A percentile compares a stretch with the other conserved stretches of the same genome.
Evolutionary conservation across 2,888 invertebrate species (phyloP).

Genomic region (Tenthredo notha): DNA sequence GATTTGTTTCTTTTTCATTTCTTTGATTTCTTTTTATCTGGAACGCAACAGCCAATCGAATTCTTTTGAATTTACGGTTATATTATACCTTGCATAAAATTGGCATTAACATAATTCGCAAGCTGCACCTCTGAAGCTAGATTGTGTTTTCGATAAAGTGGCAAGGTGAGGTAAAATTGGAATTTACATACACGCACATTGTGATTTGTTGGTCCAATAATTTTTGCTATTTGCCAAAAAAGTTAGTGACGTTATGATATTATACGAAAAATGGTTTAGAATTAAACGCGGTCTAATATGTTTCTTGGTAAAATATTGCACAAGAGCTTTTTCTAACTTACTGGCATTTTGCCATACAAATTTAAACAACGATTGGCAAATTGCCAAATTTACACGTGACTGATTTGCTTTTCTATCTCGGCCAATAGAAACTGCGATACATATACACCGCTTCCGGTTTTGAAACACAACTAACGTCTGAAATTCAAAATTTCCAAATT

Average conservation of each 20-base stretch:
- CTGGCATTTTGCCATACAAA: slow-evolving; percentile 26
- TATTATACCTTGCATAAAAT: slow-evolving; percentile 2
- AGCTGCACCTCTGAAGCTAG: neutral
- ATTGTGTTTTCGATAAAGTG: neutral
- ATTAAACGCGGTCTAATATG: slow-evolving; percentile 3
- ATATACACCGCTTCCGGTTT: neutral
- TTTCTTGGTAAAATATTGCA: slow-evolving; percentile 27
- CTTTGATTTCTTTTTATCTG: neutral
- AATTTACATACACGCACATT: neutral
- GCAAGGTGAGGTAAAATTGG: neutral
- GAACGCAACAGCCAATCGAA: neutral
- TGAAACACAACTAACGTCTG: neutral
- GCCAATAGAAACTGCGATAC: neutral
- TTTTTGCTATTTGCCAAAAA: neutral
- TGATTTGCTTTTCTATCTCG: neutral
- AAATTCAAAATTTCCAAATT: neutral
- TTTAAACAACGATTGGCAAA: slow-evolving; percentile 33
- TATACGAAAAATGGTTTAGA: neutral
- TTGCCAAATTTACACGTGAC: slow-evolving; percentile 24
- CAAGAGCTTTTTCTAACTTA: slow-evolving; percentile 11
- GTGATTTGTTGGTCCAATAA: neutral
- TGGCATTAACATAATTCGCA: neutral
- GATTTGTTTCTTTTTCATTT: neutral
- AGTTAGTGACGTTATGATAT: neutral
- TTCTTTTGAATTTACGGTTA: slow-evolving; percentile 3